phyloP scores from a whole-genome alignment of 1,140 invertebrate species.

The Campoletis sonorensis region DNA sequence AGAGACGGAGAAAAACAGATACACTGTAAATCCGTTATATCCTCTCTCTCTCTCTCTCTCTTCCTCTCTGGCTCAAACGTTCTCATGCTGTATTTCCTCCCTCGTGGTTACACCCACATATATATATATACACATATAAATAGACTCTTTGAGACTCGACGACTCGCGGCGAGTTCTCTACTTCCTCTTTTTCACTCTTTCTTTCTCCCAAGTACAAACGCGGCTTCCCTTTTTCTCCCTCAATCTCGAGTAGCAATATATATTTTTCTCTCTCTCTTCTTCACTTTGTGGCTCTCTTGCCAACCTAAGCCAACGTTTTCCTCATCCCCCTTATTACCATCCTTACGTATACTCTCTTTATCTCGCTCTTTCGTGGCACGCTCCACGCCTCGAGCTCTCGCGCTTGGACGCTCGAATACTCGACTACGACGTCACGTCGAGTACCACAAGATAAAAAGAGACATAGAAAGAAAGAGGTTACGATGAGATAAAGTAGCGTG shows the following conservation, averaged over 20 bases:
- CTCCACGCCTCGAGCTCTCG: background rate
- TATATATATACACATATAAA: background rate
- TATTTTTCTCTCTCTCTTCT: slow-evolving; percentile 22
- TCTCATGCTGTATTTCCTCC: background rate
- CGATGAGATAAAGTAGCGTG: background rate
- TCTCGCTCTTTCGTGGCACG: slow-evolving; percentile 15
- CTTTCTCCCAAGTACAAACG: slow-evolving; percentile 2
- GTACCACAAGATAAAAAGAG: background rate
- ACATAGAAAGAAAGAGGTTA: background rate
- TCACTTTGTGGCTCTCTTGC: slow-evolving; percentile 15
- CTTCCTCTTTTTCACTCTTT: slow-evolving; percentile 14
- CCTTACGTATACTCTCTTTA: slow-evolving; percentile 8
- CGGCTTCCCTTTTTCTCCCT: background rate
- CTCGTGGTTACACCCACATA: background rate
- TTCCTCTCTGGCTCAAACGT: background rate
- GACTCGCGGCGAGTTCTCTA: slow-evolving; percentile 10
- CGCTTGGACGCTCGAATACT: slow-evolving; percentile 30
- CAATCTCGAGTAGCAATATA: background rate
- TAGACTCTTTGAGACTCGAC: background rate
- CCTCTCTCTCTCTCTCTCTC: background rate
- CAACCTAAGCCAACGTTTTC: slow-evolving; percentile 5
- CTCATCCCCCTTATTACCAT: slow-evolving; percentile 36
- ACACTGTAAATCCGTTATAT: background rate
- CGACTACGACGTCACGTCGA: slow-evolving; percentile 20
- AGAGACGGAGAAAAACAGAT: background rate